Evolutionary conservation across 2,888 invertebrate genomes (phyloP).

Genomic region (Papilio elwesi): DNA sequence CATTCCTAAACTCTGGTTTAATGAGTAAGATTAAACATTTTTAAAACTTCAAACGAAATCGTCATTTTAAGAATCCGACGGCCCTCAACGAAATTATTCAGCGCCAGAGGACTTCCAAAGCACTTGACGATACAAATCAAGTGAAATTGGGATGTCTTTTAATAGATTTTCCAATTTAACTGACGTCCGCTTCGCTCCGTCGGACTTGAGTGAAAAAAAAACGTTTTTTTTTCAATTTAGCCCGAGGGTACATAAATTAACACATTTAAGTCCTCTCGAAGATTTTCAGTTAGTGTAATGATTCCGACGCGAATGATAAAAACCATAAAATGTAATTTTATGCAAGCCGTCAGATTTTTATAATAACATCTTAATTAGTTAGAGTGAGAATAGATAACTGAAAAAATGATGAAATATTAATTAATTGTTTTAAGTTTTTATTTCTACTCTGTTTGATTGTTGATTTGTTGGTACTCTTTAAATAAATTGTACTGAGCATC

Average conservation of each 20-base stretch:
- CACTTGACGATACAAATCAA: slow-evolving; percentile 37
- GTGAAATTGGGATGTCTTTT: slow-evolving; percentile 29
- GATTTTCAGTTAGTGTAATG: slow-evolving; percentile 35
- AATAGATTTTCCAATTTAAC: slow-evolving; percentile 37
- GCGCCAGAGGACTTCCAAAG: slow-evolving; percentile 22
- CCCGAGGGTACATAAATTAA: slow-evolving; percentile 55
- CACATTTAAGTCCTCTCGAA: slow-evolving; percentile 45
- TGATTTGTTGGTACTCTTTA: too few relatives aligned
- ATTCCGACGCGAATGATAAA: neutral
- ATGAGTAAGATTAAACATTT: neutral
- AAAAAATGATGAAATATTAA: neutral
- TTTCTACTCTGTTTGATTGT: too few relatives aligned
- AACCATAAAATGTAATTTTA: neutral
- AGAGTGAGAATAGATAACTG: neutral
- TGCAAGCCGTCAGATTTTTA: neutral
- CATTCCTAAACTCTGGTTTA: neutral
- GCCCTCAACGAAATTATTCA: slow-evolving; percentile 22
- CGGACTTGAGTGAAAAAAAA: slow-evolving; percentile 34
- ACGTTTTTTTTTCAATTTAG: slow-evolving; percentile 50
- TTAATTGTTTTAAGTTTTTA: neutral
- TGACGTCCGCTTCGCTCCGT: slow-evolving; percentile 25
- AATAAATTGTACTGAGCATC: too few relatives aligned
- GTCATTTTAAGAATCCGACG: slow-evolving; percentile 5
- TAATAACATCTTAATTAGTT: neutral
- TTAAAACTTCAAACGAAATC: slow-evolving; percentile 11